These are phyloP conservation scores for Corvus cornix DNA, from an alignment of 2,113 vertebrate species.

Conservation along the genomic window DNA sequence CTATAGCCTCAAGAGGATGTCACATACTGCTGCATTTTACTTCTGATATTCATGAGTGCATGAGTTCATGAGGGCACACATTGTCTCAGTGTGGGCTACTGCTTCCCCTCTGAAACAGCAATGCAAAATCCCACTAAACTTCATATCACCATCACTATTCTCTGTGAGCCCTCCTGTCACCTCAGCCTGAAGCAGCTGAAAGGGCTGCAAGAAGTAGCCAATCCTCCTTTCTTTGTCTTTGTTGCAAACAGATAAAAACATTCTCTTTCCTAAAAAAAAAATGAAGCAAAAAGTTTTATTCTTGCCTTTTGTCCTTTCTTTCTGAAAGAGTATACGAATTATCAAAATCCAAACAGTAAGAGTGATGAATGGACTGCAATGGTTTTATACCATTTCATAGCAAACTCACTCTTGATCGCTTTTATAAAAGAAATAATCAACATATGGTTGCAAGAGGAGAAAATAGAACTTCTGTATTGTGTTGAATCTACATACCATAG, in stretches of 20 bases:
- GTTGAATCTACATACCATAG: not conserved
- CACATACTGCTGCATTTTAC: not conserved
- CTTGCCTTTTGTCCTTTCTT: not conserved
- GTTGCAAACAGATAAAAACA: not conserved
- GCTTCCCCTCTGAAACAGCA: not conserved
- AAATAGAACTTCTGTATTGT: not conserved
- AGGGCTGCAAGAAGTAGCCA: not conserved
- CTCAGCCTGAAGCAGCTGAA: not conserved
- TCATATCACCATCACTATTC: not conserved
- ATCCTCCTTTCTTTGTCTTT: not conserved
- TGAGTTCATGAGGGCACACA: not conserved
- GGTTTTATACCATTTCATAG: not conserved
- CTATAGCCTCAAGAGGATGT: not conserved
- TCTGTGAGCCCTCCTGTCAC: not conserved
- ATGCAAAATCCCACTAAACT: not conserved
- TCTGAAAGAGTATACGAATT: not conserved
- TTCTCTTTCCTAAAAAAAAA: not conserved
- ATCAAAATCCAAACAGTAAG: not conserved
- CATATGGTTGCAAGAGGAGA: not conserved
- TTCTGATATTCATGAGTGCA: not conserved
- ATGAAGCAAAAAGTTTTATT: not conserved
- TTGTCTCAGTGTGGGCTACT: not conserved
- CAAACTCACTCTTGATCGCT: fast-evolving
- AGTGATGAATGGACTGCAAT: not conserved
- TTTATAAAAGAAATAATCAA: not conserved